Base-by-base conservation (phyloP, 2,797 vertebrate species). In the Anguilla marmorata region DNA sequence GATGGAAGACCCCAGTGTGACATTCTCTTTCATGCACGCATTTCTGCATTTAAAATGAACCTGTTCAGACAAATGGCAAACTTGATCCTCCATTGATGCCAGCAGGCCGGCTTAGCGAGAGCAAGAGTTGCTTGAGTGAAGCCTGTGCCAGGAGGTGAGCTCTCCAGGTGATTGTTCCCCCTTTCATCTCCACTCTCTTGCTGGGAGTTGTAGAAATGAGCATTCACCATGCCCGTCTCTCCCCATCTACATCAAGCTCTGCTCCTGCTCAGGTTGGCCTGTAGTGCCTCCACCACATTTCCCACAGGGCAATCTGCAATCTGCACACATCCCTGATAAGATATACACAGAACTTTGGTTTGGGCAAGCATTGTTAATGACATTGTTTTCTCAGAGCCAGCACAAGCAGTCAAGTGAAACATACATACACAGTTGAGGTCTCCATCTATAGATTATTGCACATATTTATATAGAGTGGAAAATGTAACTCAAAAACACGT, bases 161-260 rank as follows among this genome's bases (percentile, higher is more conserved):
- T 33, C 84, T 58, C 52, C 84, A 14, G 84, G 33, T 58, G 84
- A 84, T 56, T 48, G n/a, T 16, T 54, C 52, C 54, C 83, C 56
- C 84, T 85, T 85, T 58, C 27, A 33, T 60, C 84, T 60, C 16
- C 79, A n/a, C 41, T 21, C 79, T 50, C 41, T 82, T 45, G 4
- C 41, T 50, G 79, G 45, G 79, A 33, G n/a, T 27, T 50, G 60
- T 72, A 52, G 69, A 30, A 72, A 72, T 86, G 90, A 93, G 91
- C 89, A 90, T 91, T 90, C 54, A 45, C 19, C 85, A 76, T 89
- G 89, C 92, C 93, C 92, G 90, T 92, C 89, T 90, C 82, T 45
- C 88, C 79, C 87, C 90, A 89, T 92, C 88, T 88, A 80, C 89
- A 88, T 90, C 90, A 89, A 92, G 93, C 90, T 89, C 33, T 85